Evolutionary conservation across 53 echinoderm and acorn worm species (phyloP), one percentile per base, ranked within the genome.

Genomic region (Paracentrotus lividus): DNA sequence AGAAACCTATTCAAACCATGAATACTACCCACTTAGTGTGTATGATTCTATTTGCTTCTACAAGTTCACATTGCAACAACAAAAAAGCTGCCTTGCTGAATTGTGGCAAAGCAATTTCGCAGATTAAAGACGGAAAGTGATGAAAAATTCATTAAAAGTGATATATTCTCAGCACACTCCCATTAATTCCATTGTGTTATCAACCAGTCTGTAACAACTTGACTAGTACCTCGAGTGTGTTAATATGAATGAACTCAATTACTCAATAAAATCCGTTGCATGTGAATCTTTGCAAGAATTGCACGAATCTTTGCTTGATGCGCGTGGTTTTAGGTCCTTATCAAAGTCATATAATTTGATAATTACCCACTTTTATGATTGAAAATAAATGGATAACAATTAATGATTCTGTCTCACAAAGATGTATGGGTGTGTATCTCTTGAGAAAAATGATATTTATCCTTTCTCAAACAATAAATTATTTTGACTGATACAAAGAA

Each of bases 1-100:
- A 86, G 86, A 86, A 86, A 86, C 44, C 86, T 53, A 86, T 56
- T 86, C 32, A 86, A 86, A 21, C 36, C 56, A 31, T 86, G 86
- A 86, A 55, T 55, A 86, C 56, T 56, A 36, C 56, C 36, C 86
- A 81, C 81, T 81, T 81, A 81, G 81, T 27, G 26, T 81, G 47
- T 81, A 47, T 44, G 44, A 81, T 81, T 81, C 81, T 81, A 81
- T 81, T 81, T 81, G 81, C 81, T 47, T 81, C 81, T 12, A 81
- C 47, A 47, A n/a, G n/a, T 47, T 47, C 45, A 26, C 47, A 47
- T 3, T 26, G 47, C 7, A 24, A n/a, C n/a, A n/a, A n/a, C n/a
- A n/a, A 47, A 81, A 81, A n/a, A 81, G 24, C 44, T 81, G 47
- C n/a, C 81, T 81, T 44, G 81, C 81, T 81, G 81, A 81, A 72